phyloP scores from a whole-genome alignment of 2,888 invertebrate species.

The Nomada fabriciana region DNA sequence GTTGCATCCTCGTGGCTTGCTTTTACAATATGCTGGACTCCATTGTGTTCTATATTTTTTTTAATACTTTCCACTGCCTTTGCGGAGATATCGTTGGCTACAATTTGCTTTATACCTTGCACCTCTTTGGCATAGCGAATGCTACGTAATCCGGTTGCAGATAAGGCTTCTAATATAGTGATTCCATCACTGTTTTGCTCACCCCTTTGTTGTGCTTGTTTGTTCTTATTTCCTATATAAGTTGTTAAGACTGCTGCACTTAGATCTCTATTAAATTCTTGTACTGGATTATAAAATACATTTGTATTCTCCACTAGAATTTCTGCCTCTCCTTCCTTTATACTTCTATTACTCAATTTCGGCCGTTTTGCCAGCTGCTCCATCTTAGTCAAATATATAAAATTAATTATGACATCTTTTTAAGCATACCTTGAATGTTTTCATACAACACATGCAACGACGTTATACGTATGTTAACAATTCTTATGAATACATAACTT shows the following conservation, averaged over 20 bases:
- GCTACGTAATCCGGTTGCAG: constrained; percentile 97
- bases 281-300: constrained; percentile 99
- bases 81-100: constrained; percentile 96
- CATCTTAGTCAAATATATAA: constrained; percentile 38
- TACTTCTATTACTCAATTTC: constrained; percentile 75
- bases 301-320: constrained; percentile 89
- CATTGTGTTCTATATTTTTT: constrained; percentile 91
- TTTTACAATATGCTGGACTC: constrained; percentile 90
- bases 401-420: too few relatives aligned
- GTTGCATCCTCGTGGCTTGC: constrained; percentile 96
- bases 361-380: constrained; percentile 54
- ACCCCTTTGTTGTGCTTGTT: constrained; percentile 74
- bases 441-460: too few relatives aligned
- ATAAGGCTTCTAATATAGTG: constrained; percentile 95
- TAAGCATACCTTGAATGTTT: too few relatives aligned
- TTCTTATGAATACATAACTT: too few relatives aligned
- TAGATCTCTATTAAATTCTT: constrained; percentile 98
- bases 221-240: constrained; percentile 86
- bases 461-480: too few relatives aligned
- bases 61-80: constrained; percentile 95
- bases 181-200: constrained; percentile 84
- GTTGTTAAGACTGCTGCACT: constrained; percentile 91
- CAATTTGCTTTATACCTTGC: constrained; percentile 90
- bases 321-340: constrained; percentile 92
- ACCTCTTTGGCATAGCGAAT: constrained; percentile 98